Conservation (phyloP, 1,140 invertebrate species). For the Phortica variegata region DNA sequence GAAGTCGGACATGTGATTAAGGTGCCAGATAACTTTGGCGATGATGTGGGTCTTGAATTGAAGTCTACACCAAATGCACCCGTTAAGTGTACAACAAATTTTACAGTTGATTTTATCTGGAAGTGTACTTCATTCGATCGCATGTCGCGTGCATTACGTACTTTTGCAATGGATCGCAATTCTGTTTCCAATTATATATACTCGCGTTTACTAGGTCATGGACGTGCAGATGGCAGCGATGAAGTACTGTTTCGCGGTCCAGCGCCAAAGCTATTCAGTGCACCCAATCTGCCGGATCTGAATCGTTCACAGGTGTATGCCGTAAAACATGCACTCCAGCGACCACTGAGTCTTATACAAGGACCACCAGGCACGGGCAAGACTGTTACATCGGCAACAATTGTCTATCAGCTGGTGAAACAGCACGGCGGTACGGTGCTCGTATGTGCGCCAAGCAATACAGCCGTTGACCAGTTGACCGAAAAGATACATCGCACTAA, state of each 20-base stretch:
- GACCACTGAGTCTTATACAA: conserved; percentile 97
- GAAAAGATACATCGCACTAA: conserved; percentile 99
- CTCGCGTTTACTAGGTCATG: conserved; percentile 90
- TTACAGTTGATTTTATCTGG: conserved; percentile 99
- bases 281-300: conserved; percentile 94
- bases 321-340: conserved; percentile 96
- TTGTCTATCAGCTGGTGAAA: conserved; percentile 97
- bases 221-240: conserved; percentile 81
- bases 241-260: conserved; percentile 85
- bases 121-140: conserved; percentile 98
- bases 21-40: conserved; percentile 97
- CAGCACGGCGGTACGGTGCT: conserved; percentile 92
- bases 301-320: conserved; percentile 98
- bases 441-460: conserved; percentile 98
- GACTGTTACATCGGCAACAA: conserved; percentile 98
- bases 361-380: conserved; percentile 90
- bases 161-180: conserved; percentile 94
- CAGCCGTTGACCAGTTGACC: conserved; percentile 97
- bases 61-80: conserved; percentile 89
- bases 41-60: conserved; percentile 96
- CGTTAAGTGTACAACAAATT: conserved; percentile 90
- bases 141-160: conserved; percentile 92
- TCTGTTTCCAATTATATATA: conserved; percentile 98
- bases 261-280: conserved; percentile 94
- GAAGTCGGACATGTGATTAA: conserved; percentile 97